Conservation (phyloP, 2,113 vertebrate species). For the Speoplatyrhinus poulsoni region DNA sequence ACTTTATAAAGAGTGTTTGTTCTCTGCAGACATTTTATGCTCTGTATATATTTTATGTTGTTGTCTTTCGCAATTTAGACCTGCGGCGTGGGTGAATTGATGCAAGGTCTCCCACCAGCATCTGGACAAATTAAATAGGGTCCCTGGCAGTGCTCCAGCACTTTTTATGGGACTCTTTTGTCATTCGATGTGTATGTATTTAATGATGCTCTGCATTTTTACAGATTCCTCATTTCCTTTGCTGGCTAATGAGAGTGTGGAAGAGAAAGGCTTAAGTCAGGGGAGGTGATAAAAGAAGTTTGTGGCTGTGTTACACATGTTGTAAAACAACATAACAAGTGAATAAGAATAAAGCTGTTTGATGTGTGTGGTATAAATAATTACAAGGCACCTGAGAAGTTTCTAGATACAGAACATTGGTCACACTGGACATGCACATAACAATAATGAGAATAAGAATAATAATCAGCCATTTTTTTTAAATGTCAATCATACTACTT, state of each 20-base stretch:
- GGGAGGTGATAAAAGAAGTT: conserved; percentile 63
- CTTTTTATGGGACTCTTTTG: conserved; percentile 63
- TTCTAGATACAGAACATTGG: too few species aligned
- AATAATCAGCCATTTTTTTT: too few species aligned
- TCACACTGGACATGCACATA: too few species aligned
- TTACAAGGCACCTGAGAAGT: too few species aligned
- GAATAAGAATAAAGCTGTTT: conserved; percentile 7
- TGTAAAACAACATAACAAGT: conserved; percentile 2
- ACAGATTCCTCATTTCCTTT: conserved; percentile 67
- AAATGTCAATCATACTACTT: too few species aligned
- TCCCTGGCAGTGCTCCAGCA: conserved; percentile 63
- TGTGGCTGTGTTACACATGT: conserved; percentile 59
- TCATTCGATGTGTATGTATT: conserved; percentile 63
- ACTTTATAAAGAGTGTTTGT: conserved; percentile 20
- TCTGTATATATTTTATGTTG: conserved; percentile 60
- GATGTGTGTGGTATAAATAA: neutral
- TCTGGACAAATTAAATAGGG: conserved; percentile 71
- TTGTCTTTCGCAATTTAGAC: conserved; percentile 73
- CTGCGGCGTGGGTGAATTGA: conserved; percentile 64
- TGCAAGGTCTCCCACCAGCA: conserved; percentile 54
- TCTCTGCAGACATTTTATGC: conserved; percentile 50
- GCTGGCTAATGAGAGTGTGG: conserved; percentile 63
- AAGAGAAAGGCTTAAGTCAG: conserved; percentile 49
- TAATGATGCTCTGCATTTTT: conserved; percentile 74
- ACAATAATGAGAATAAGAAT: too few species aligned